Evolutionary conservation across 2,797 vertebrate genomes (phyloP).

Genomic region (Moxostoma hubbsi): DNA sequence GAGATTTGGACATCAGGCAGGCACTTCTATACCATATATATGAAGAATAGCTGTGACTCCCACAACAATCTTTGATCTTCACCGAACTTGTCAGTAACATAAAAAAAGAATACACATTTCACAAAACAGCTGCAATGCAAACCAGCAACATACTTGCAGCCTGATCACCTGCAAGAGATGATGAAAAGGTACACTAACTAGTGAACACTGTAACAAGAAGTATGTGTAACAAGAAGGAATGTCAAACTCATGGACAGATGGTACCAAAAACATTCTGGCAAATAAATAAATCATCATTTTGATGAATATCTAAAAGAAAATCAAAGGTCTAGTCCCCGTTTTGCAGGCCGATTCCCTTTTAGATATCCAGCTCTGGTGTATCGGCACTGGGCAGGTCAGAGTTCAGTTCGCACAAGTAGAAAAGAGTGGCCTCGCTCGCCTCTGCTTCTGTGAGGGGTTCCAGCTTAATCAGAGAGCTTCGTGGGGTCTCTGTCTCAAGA

Average conservation of each 20-base stretch:
- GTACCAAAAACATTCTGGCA: constrained; percentile 61
- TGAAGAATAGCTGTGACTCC: constrained; percentile 28
- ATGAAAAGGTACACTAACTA: constrained; percentile 18
- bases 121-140: constrained; percentile 33
- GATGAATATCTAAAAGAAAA: constrained; percentile 79
- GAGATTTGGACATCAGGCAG: constrained; percentile 53
- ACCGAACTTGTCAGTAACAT: constrained; percentile 17
- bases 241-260: constrained; percentile 33
- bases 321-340: constrained; percentile 43
- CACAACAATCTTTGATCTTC: background rate
- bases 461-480: constrained; percentile 90
- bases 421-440: constrained; percentile 89
- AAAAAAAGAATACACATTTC: background rate
- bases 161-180: background rate
- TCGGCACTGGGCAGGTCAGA: constrained; percentile 80
- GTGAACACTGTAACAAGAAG: constrained; percentile 24
- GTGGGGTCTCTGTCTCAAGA: constrained; percentile 71
- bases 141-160: constrained; percentile 34
- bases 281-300: constrained; percentile 87
- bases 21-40: constrained; percentile 58
- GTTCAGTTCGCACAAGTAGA: constrained; percentile 92
- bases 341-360: background rate
- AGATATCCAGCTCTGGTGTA: constrained; percentile 75
- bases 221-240: constrained; percentile 45
- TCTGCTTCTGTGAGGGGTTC: constrained; percentile 93